Evolutionary conservation across 37 sponge, comb jelly and placozoan species (phyloP), one percentile per base, ranked within the genome.

Genomic region (Aphrocallistes beatrix): DNA sequence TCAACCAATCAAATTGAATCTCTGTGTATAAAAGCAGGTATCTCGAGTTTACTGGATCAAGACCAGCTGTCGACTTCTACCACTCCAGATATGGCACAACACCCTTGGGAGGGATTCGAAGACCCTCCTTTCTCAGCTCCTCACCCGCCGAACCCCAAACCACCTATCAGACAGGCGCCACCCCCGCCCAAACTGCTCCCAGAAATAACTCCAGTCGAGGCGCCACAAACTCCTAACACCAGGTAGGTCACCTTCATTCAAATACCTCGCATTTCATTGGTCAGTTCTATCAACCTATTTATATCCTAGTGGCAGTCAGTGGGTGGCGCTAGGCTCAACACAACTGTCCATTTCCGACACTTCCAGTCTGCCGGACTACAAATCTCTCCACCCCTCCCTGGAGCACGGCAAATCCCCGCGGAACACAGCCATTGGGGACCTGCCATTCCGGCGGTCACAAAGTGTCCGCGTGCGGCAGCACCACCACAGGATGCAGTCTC

Each of bases 401-500:
- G 75, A 60, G 75, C 75, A 60, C 75, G 34, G 28, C 25, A 19
- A 3, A 19, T 32, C 75, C 32, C 45, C 45, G 45, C n/a, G n/a
- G n/a, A n/a, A n/a, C n/a, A n/a, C n/a, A n/a, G 45, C 10, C 10
- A 42, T 42, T 13, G 82, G 82, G 17, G 85, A 87, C 40, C 49
- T 92, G 0, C 92, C 92, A 36, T 92, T 90, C 83, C 51, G 92
- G 13, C 83, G 88, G 85, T 86, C 88, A 0, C 90, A 90, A 50
- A 92, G 92, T 47, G 88, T 90, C 86, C 75, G 92, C 1, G 49
- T 90, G 0, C 84, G 90, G 38, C 75, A 60, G 75, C 86, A 90
- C 8, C 85, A 90, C 19, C 90, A 90, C 17, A 89, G 89, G 86
- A 89, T 88, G 82, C 85, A 86, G 0, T 86, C 88, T 69, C 75